Base-by-base conservation (phyloP, 2,113 vertebrate genomes). In the Chaenogobius annularis region DNA sequence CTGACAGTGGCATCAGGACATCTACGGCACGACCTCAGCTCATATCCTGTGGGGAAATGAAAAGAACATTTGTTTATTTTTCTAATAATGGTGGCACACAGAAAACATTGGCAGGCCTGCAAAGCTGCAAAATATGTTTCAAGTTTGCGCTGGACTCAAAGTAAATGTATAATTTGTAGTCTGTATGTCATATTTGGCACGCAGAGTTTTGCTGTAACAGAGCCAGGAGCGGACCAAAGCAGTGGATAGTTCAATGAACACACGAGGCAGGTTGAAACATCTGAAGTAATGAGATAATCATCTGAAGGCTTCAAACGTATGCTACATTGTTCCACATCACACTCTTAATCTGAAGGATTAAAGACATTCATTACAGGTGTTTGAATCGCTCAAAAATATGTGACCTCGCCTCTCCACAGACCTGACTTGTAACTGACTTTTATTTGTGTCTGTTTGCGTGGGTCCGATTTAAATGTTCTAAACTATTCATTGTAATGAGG, bases 1-100 rank as follows among this genome's bases (percentile, higher is more conserved):
- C 35, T 84, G 83, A 78, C 83, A 87, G 56, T 47, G 62, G 59
- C 69, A 72, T 40, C n/a, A 50, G 50, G 72, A 31, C 61, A 74
- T 69, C 43, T 35, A 56, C 64, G 73, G 52, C 50, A 50, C 52
- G 5, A 56, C 65, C 70, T 83, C 66, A 85, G 75, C 81, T 88
- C 69, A 81, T 75, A 77, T 79, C 80, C 77, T 69, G 3, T 40
- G 9, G 66, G 72, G 72, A 66, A 80, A 78, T 77, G 22, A 68
- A 37, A 20, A 75, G 68, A 0, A 37, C 15, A n/a, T 55, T 22
- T 71, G 75, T 77, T 69, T 67, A 73, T 63, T 71, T 66, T 75
- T 58, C n/a, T 31, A 10, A 40, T 66, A 54, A 31, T 55, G 62
- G 48, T 71, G 22, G 58, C 50, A 20, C 13, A 69, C 0, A 44